Percentiles rank a stretch among this genome's conserved stretches.
These are phyloP conservation scores for Strigops habroptila DNA, from an alignment of 2,113 vertebrate genomes.

Conservation along the genomic window DNA sequence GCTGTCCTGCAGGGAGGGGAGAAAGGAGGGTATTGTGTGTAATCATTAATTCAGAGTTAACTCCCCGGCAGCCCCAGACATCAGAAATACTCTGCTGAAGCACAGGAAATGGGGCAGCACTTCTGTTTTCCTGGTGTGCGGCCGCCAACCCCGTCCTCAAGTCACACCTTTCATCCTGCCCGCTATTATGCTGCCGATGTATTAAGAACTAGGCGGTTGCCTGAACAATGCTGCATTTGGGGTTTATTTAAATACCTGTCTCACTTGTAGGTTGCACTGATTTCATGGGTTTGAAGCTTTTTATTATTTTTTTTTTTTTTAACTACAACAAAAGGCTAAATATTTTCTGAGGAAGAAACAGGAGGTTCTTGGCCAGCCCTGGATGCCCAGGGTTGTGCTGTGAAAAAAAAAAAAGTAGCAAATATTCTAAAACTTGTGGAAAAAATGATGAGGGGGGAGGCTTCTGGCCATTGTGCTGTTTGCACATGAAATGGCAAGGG, in stretches of 20 bases:
- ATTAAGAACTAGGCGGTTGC: conserved; percentile 35
- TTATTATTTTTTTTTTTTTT: neutral
- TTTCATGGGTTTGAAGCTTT: conserved; percentile 14
- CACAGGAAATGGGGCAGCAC: conserved; percentile 61
- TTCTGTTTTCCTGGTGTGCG: conserved; percentile 54
- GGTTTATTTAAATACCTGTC: conserved; percentile 59
- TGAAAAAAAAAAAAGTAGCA: neutral
- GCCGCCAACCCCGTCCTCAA: conserved; percentile 27
- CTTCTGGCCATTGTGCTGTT: neutral
- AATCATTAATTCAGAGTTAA: conserved; percentile 65
- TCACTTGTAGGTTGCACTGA: conserved; percentile 33
- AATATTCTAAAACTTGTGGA: conserved; percentile 22
- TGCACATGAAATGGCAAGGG: neutral
- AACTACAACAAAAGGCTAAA: conserved; percentile 23
- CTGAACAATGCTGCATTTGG: conserved; percentile 54
- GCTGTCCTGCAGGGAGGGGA: conserved; percentile 55
- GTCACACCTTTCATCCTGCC: conserved; percentile 56
- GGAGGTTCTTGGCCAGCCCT: neutral
- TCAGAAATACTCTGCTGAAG: conserved; percentile 55
- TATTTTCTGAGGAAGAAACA: neutral
- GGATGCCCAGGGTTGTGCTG: neutral
- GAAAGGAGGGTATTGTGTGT: conserved; percentile 62
- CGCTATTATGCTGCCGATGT: conserved; percentile 45
- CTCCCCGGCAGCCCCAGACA: conserved; percentile 50
- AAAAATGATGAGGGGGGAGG: conserved; percentile 35